A percentile compares a stretch with the other conserved stretches of the same genome.
These are phyloP conservation scores for Napeogenes sylphis DNA, from an alignment of 2,888 invertebrate genomes.

Conservation along the genomic window DNA sequence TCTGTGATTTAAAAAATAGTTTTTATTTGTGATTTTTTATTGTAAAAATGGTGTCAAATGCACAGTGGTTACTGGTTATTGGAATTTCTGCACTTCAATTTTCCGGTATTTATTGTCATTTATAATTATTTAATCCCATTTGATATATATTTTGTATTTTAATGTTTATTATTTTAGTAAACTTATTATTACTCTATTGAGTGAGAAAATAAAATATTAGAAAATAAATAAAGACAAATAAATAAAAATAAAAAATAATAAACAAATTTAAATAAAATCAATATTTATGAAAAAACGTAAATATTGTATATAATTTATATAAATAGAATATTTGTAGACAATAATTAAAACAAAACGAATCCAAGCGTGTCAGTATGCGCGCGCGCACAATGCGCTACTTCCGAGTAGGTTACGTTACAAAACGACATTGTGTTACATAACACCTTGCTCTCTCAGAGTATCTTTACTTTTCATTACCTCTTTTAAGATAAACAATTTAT, in stretches of 20 bases:
- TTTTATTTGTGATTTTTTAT: constrained; percentile 7
- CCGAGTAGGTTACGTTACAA: constrained; percentile 47
- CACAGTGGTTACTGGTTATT: constrained; percentile 62
- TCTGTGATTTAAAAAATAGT: constrained; percentile 14
- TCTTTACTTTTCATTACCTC: constrained; percentile 25
- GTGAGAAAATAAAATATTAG: too few relatives aligned
- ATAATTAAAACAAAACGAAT: constrained; percentile 20
- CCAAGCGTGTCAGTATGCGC: constrained; percentile 17
- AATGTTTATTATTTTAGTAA: neutral
- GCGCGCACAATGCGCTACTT: constrained; percentile 42
- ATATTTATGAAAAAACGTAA: too few relatives aligned
- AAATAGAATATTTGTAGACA: neutral
- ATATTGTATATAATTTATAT: neutral
- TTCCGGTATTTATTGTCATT: constrained; percentile 43
- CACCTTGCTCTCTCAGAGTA: constrained; percentile 34
- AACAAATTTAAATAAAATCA: too few relatives aligned
- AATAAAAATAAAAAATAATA: too few relatives aligned
- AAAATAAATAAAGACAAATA: too few relatives aligned
- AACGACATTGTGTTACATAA: constrained; percentile 54
- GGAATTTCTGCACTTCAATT: constrained; percentile 61
- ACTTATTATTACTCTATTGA: too few relatives aligned
- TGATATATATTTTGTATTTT: neutral
- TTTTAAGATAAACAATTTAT: constrained; percentile 29
- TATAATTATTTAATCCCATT: constrained; percentile 23
- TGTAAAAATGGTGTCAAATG: constrained; percentile 53